These are phyloP conservation scores for Rhimphoctona megacephalus DNA, from an alignment of 2,888 invertebrate species.

Conservation along the genomic window DNA sequence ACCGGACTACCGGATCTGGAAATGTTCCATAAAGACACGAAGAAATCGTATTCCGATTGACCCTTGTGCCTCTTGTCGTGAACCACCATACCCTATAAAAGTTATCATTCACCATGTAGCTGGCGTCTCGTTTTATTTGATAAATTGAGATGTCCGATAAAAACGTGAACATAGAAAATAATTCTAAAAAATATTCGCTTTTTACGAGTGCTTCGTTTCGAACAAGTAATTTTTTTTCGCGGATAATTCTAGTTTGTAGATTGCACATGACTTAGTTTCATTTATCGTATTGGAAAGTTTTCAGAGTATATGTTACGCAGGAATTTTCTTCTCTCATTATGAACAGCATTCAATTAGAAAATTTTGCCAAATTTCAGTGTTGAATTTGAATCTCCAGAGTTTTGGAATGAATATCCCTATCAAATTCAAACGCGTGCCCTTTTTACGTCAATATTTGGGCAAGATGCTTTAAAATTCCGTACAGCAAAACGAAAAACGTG, in stretches of 20 bases:
- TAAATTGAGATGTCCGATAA: conserved; percentile 13
- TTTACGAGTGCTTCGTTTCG: neutral
- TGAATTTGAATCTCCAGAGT: neutral
- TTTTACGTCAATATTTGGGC: conserved; percentile 56
- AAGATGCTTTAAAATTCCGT: conserved; percentile 47
- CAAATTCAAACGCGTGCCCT: conserved; percentile 2
- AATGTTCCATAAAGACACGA: conserved; percentile 70
- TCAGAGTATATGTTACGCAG: neutral
- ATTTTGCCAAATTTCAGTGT: neutral
- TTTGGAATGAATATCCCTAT: conserved; percentile 2
- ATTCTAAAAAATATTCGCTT: neutral
- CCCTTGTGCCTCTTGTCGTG: conserved; percentile 58
- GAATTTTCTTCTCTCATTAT: neutral
- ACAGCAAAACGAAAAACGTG: conserved; percentile 41
- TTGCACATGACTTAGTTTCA: neutral
- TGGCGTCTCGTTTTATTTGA: conserved; percentile 25
- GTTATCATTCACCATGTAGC: conserved; percentile 26
- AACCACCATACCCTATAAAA: conserved; percentile 46
- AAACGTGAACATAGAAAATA: conserved; percentile 9
- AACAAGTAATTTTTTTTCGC: neutral
- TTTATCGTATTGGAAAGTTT: neutral
- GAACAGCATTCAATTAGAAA: neutral
- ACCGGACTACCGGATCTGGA: conserved; percentile 67
- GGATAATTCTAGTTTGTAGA: neutral
- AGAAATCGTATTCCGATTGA: conserved; percentile 68